These are phyloP conservation scores for Lepeophtheirus salmonis DNA, from an alignment of 1,140 invertebrate species.

Conservation along the genomic window DNA sequence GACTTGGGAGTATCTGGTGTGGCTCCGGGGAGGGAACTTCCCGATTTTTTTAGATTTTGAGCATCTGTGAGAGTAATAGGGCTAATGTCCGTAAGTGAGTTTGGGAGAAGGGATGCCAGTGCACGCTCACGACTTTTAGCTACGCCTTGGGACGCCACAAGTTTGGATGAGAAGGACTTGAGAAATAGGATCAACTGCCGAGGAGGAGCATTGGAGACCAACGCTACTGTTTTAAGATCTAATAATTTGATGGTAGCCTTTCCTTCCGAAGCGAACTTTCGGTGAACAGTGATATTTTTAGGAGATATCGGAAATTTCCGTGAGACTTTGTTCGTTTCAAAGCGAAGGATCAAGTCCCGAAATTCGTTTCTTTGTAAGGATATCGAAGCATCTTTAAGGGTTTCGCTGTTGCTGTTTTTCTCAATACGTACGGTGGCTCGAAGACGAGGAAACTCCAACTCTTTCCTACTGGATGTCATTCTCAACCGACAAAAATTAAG, in stretches of 20 bases:
- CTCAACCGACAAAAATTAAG: no score
- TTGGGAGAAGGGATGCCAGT: not conserved
- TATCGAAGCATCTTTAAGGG: not conserved
- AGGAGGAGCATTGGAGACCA: slow-evolving; percentile 4
- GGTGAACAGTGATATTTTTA: not conserved
- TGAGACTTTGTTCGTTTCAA: not conserved
- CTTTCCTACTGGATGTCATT: no score
- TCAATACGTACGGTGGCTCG: no score
- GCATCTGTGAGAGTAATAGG: not conserved
- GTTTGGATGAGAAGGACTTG: slow-evolving; percentile 1
- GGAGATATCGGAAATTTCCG: not conserved
- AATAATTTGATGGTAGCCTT: not conserved
- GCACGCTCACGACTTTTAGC: not conserved
- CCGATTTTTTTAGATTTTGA: not conserved
- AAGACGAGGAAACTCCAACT: no score
- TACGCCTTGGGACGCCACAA: not conserved
- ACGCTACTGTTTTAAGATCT: not conserved
- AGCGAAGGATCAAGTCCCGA: not conserved
- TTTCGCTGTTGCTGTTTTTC: no score
- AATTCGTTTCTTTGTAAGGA: not conserved
- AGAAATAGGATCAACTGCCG: slow-evolving; percentile 4
- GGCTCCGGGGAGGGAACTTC: not conserved
- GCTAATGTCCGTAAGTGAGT: not conserved
- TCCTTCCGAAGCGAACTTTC: slow-evolving; percentile 10
- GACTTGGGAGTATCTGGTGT: not conserved